Evolutionary conservation across 2,888 invertebrate genomes (phyloP).

Genomic region (Hydraecia micacea): DNA sequence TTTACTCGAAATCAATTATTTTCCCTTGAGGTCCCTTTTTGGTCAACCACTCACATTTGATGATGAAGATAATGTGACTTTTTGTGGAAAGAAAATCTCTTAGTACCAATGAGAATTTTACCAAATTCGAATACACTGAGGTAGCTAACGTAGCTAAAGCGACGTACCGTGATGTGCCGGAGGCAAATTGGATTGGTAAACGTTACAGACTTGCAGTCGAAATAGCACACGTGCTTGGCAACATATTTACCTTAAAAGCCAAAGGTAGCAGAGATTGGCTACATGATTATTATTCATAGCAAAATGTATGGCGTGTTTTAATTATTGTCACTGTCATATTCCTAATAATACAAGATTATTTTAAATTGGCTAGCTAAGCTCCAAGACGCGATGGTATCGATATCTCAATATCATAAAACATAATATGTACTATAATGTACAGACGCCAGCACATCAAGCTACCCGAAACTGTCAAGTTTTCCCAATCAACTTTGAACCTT

Average conservation of each 20-base stretch:
- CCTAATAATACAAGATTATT: neutral
- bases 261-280: neutral
- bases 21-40: too few relatives aligned
- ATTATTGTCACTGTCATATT: neutral
- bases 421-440: neutral
- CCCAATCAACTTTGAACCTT: too few relatives aligned
- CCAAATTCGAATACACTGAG: conserved; percentile 9
- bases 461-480: too few relatives aligned
- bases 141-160: conserved; percentile 4
- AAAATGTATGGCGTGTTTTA: neutral
- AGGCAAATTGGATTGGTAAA: conserved; percentile 41
- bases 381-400: too few relatives aligned
- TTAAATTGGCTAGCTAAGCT: too few relatives aligned
- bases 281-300: neutral
- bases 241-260: conserved; percentile 11
- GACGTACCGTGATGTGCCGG: conserved; percentile 11
- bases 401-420: too few relatives aligned
- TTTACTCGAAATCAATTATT: too few relatives aligned
- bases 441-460: too few relatives aligned
- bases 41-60: too few relatives aligned
- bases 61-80: neutral
- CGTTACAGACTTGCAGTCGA: conserved; percentile 10
- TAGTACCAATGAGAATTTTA: neutral
- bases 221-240: conserved; percentile 7
- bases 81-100: neutral